phyloP scores from a whole-genome alignment of 2,113 vertebrate species.

The Leucopsar rothschildi region DNA sequence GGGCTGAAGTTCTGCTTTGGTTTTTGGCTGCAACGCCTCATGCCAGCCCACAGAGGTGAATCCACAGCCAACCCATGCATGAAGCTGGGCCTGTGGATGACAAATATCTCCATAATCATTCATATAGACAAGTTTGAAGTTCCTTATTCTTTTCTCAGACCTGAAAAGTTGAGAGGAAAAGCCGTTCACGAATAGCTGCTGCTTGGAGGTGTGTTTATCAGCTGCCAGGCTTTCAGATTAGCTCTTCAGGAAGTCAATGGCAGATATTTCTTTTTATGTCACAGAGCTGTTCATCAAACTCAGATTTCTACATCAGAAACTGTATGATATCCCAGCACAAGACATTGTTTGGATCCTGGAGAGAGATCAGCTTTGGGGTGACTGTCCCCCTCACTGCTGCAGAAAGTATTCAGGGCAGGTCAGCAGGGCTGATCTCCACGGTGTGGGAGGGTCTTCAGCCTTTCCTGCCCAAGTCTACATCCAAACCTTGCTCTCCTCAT shows the following conservation, averaged over 20 bases:
- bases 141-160: neutral
- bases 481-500: neutral
- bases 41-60: neutral
- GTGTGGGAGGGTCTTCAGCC: neutral
- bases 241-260: neutral
- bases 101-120: neutral
- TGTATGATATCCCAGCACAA: neutral
- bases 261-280: neutral
- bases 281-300: neutral
- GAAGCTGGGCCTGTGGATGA: neutral
- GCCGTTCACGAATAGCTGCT: neutral
- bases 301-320: neutral
- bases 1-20: neutral
- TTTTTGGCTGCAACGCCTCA: neutral
- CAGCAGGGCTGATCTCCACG: neutral
- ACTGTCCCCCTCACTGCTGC: rapidly evolving
- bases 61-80: neutral
- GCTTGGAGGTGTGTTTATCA: neutral
- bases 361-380: neutral
- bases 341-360: neutral
- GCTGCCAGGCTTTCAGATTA: neutral
- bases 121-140: neutral
- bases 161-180: neutral
- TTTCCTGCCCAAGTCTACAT: neutral
- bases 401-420: neutral